These are phyloP conservation scores for Sebastes goodei DNA, from an alignment of 2,797 vertebrate species.

Conservation along the genomic window DNA sequence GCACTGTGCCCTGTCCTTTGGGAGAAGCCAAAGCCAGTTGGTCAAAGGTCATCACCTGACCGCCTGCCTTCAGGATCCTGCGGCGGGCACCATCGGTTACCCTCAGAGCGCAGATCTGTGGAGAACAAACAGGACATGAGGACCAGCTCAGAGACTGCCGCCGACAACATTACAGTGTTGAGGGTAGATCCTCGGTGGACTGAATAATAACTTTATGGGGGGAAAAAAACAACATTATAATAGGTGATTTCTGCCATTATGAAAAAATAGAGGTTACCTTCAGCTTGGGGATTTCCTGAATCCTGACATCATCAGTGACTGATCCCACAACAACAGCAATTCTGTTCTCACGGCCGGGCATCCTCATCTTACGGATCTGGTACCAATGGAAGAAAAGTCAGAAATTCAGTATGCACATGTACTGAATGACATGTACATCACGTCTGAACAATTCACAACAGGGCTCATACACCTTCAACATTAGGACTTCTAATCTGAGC, in stretches of 20 bases:
- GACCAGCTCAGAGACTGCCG: background rate
- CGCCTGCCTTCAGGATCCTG: constrained; percentile 90
- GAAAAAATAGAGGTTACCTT: constrained; percentile 77
- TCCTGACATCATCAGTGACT: constrained; percentile 90
- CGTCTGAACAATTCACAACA: background rate
- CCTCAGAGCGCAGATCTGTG: constrained; percentile 87
- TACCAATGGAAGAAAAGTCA: background rate
- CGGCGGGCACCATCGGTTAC: constrained; percentile 87
- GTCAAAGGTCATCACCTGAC: constrained; percentile 93
- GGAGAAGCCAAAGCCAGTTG: constrained; percentile 91
- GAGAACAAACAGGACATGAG: background rate
- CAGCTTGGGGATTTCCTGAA: constrained; percentile 91
- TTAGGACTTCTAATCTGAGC: background rate
- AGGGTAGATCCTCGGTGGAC: background rate
- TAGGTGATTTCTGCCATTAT: background rate
- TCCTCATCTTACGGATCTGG: constrained; percentile 93
- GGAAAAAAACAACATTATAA: background rate
- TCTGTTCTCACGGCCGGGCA: constrained; percentile 87
- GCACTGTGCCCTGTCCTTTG: constrained; percentile 90
- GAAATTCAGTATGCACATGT: background rate
- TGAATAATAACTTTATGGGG: background rate
- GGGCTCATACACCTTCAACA: background rate
- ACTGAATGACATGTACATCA: background rate
- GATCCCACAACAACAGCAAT: constrained; percentile 93
- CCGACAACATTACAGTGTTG: background rate